Percentiles rank a stretch among this genome's conserved stretches.
phyloP scores from a whole-genome alignment of 1,140 invertebrate genomes.

The Mizuhopecten yessoensis region DNA sequence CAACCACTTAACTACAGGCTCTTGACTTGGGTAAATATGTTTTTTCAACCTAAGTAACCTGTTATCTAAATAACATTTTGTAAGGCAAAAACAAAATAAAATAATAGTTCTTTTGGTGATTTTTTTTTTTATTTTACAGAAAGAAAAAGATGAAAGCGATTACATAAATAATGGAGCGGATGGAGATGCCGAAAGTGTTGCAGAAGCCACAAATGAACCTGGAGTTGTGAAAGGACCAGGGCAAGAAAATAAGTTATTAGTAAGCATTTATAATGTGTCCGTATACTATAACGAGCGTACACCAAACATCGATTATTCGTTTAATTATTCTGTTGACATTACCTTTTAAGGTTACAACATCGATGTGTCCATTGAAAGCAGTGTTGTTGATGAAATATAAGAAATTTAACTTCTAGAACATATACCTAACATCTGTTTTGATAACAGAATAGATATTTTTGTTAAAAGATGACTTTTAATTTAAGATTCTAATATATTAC shows the following conservation, averaged over 20 bases:
- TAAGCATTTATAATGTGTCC: too few relatives aligned
- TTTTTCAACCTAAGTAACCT: background rate
- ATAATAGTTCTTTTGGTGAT: background rate
- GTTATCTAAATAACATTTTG: background rate
- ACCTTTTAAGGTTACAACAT: too few relatives aligned
- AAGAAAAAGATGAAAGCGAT: background rate
- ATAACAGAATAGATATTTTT: too few relatives aligned
- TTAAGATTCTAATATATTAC: too few relatives aligned
- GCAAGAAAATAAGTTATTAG: background rate
- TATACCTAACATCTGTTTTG: too few relatives aligned
- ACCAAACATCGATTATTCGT: background rate
- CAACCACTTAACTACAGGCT: too few relatives aligned
- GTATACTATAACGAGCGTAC: background rate
- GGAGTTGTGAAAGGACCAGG: background rate
- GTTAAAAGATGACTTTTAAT: too few relatives aligned
- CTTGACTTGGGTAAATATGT: too few relatives aligned
- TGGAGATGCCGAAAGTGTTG: background rate
- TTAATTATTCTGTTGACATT: background rate
- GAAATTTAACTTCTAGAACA: too few relatives aligned
- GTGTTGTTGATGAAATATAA: too few relatives aligned
- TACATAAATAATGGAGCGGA: background rate
- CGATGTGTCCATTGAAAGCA: too few relatives aligned
- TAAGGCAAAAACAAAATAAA: background rate
- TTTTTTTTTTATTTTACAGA: background rate
- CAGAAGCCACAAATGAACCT: background rate